Evolutionary conservation across 1,140 invertebrate genomes (phyloP).

Genomic region (Drosophila virilis): DNA sequence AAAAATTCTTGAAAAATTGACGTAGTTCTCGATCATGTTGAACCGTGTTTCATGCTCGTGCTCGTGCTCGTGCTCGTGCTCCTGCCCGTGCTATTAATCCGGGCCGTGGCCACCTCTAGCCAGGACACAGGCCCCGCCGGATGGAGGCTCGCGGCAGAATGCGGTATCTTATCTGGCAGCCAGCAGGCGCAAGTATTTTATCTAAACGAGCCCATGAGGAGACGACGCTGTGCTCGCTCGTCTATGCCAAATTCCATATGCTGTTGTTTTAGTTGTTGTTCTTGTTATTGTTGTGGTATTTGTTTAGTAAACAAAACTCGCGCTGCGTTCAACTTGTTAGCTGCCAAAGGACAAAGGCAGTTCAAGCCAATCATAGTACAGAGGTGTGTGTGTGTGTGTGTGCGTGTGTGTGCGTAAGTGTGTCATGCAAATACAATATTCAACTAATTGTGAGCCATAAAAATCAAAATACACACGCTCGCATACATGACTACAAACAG

Average conservation of each 20-base stretch:
- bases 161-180: constrained; percentile 38
- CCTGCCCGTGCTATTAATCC: too few species aligned
- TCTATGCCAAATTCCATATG: neutral
- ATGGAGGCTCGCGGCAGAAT: too few species aligned
- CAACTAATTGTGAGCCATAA: constrained; percentile 11
- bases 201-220: constrained; percentile 17
- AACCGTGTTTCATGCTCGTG: too few species aligned
- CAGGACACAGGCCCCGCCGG: too few species aligned
- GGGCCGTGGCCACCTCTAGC: too few species aligned
- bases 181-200: constrained; percentile 33
- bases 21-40: too few species aligned
- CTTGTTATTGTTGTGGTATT: neutral
- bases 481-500: neutral
- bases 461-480: neutral
- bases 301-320: neutral
- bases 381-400: constrained; percentile 3
- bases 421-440: neutral
- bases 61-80: too few species aligned
- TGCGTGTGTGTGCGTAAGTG: neutral
- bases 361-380: neutral
- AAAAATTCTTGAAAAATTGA: too few species aligned
- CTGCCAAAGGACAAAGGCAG: constrained; percentile 7
- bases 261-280: constrained; percentile 1
- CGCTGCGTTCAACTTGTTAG: neutral
- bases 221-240: neutral